A percentile compares a stretch with the other conserved stretches of the same genome.
phyloP scores from a whole-genome alignment of 2,888 invertebrate species.

The Cryptocephalus moraei region DNA sequence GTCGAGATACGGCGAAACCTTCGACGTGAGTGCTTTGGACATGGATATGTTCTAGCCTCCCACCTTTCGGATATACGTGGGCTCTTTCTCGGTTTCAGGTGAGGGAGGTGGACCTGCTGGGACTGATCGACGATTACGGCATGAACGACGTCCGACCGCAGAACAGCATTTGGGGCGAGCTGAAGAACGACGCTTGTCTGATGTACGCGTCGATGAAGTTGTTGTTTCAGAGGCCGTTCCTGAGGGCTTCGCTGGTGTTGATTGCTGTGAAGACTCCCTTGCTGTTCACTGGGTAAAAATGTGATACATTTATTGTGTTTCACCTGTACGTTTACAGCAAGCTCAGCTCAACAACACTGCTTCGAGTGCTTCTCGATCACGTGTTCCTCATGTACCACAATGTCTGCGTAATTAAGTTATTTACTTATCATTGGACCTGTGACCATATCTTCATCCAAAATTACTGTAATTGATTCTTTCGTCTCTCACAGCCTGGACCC shows the following conservation, averaged over 20 bases:
- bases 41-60: not conserved
- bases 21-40: conserved; percentile 23
- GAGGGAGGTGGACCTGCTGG: conserved; percentile 17
- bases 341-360: too few species aligned
- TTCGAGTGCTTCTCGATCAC: too few species aligned
- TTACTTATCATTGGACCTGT: too few species aligned
- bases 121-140: conserved; percentile 20
- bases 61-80: not conserved
- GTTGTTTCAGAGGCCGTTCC: conserved; percentile 19
- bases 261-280: conserved; percentile 16
- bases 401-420: too few species aligned
- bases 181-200: conserved; percentile 7
- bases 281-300: conserved; percentile 19
- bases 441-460: too few species aligned
- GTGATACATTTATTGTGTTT: conserved; percentile 1
- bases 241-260: conserved; percentile 12
- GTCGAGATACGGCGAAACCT: conserved; percentile 37
- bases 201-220: conserved; percentile 12
- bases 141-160: conserved; percentile 15
- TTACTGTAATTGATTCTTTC: too few species aligned
- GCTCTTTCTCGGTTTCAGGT: conserved; percentile 12
- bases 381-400: too few species aligned
- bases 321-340: too few species aligned
- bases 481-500: too few species aligned
- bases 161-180: not conserved